These are phyloP conservation scores for Corythaeola cristata DNA, from an alignment of 2,113 vertebrate species.

Conservation along the genomic window DNA sequence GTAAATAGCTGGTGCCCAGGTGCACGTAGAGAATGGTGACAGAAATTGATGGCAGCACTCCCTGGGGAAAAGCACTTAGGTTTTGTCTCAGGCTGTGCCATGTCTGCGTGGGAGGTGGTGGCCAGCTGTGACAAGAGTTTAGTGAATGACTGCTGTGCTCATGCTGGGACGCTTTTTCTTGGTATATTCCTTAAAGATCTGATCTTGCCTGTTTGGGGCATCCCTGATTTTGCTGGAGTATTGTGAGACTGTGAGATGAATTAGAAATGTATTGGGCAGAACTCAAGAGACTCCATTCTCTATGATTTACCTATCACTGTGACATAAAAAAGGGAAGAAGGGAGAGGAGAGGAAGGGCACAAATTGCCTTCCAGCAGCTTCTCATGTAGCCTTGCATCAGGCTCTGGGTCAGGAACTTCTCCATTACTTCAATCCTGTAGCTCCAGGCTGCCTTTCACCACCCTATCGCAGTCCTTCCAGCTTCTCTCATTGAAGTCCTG, in stretches of 20 bases:
- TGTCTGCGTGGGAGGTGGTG: neutral
- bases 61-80: neutral
- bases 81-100: neutral
- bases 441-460: neutral
- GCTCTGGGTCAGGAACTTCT: neutral
- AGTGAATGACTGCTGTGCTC: neutral
- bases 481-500: neutral
- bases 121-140: neutral
- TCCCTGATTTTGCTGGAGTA: neutral
- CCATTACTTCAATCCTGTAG: neutral
- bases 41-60: neutral
- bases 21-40: neutral
- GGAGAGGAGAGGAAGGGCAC: neutral
- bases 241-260: neutral
- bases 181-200: neutral
- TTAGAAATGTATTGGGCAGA: neutral
- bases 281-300: neutral
- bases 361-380: neutral
- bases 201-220: neutral
- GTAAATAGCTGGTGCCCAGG: constrained; percentile 44
- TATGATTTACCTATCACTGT: neutral
- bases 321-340: neutral
- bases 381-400: neutral
- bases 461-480: neutral
- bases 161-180: neutral